Base-by-base conservation (phyloP, 37 sponge, comb jelly and placozoan species). In the Oopsacas minuta region DNA sequence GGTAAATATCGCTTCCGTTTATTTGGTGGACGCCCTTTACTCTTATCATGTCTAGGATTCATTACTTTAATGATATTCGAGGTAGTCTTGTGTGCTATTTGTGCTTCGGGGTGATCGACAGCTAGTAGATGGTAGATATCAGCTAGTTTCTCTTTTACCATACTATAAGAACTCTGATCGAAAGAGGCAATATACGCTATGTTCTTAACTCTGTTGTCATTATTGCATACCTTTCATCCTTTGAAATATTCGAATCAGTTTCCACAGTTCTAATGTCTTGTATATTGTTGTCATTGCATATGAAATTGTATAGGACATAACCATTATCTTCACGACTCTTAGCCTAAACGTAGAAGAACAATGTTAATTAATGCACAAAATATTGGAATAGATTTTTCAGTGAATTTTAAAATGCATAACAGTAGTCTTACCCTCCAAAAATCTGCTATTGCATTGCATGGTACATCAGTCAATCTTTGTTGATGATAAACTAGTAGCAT, bases 11-110 rank as follows among this genome's bases (percentile, higher is more conserved):
- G 20, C 28, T 61, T 61, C 7, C 75, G 75, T 61, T n/a, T 61
- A 61, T 7, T 61, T 61, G 75, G 28, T 61, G 75, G 75, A 32
- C 75, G 75, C 75, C 75, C 75, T 61, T 61, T 61, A 61, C 75
- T 32, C 75, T 12, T 61, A 7, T 25, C 75, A 20, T 3, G 22
- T 61, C 28, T 61, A 61, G 75, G 75, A n/a, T 61, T 61, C 28
- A 32, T 25, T 25, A 61, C 28, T 34, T 32, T 12, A 5, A n/a
- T 61, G 22, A 32, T 3, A n/a, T 32, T 61, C 28, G 22, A 5
- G 28, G 22, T n/a, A 25, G 22, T 61, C 28, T 61, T 34, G 28
- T 25, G 75, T 61, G 3, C 32, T 61, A 20, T 34, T 61, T 61
- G 3, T 61, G 75, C 5, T 61, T 61, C 75, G n/a, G n/a, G n/a